phyloP scores from a whole-genome alignment of 2,113 vertebrate species.

The Cyanistes caeruleus region DNA sequence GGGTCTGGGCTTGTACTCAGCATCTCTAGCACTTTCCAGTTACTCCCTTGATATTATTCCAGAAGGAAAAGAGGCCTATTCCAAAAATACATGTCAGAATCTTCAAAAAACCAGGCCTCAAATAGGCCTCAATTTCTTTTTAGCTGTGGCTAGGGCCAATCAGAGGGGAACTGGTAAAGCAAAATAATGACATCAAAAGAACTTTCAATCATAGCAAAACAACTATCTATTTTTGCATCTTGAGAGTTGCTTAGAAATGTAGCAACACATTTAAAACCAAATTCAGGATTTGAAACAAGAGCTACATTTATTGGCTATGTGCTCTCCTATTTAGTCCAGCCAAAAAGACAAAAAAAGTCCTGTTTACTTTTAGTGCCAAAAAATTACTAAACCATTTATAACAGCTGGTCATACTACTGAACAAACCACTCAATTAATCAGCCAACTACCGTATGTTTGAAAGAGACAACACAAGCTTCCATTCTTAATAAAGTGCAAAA shows the following conservation, averaged over 20 bases:
- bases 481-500: slow-evolving; percentile 55
- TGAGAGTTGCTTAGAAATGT: neutral
- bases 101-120: neutral
- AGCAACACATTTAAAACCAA: neutral
- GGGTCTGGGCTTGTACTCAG: neutral
- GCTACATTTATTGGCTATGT: neutral
- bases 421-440: slow-evolving; percentile 59
- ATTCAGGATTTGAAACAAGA: slow-evolving; percentile 31
- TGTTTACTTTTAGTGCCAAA: slow-evolving; percentile 35
- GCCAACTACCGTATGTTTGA: slow-evolving; percentile 56
- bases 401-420: slow-evolving; percentile 50
- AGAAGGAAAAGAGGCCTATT: neutral
- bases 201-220: neutral
- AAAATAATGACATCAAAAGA: neutral
- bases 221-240: neutral
- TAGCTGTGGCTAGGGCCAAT: neutral
- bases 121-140: neutral
- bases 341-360: neutral
- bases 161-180: neutral
- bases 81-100: neutral
- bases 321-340: neutral
- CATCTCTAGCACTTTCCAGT: neutral
- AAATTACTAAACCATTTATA: slow-evolving; percentile 38
- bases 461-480: neutral
- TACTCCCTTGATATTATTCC: neutral